These are phyloP conservation scores for Eudemis profundana DNA, from an alignment of 2,888 invertebrate genomes.

Conservation along the genomic window DNA sequence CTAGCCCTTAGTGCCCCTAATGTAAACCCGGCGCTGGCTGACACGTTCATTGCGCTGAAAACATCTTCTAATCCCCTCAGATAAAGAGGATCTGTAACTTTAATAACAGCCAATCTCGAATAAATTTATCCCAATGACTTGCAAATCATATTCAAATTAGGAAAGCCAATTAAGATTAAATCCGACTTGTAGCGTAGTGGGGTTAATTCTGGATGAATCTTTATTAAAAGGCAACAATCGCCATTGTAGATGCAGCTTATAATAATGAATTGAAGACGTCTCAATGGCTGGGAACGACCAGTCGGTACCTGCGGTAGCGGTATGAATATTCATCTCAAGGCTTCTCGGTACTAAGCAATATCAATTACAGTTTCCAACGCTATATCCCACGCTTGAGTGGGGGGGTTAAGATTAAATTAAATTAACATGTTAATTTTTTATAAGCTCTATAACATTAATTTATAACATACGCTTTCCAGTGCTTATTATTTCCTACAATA, in stretches of 20 bases:
- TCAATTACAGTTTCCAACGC: conserved; percentile 48
- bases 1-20: no score
- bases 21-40: no score
- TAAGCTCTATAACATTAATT: not conserved
- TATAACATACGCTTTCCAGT: no score
- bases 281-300: conserved; percentile 46
- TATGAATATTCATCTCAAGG: conserved; percentile 55
- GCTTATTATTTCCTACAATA: no score
- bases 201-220: conserved; percentile 31
- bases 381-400: conserved; percentile 33
- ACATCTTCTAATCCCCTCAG: no score
- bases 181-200: conserved; percentile 34
- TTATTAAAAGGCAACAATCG: conserved; percentile 41
- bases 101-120: not conserved
- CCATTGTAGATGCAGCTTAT: conserved; percentile 44
- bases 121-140: conserved; percentile 7
- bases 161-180: conserved; percentile 37
- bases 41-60: no score
- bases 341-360: conserved; percentile 49
- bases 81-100: not conserved
- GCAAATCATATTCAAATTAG: conserved; percentile 31
- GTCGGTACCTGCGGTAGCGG: conserved; percentile 47
- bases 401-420: conserved; percentile 22
- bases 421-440: conserved; percentile 19
- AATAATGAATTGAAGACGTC: conserved; percentile 51